Base-by-base conservation (phyloP, 1,140 invertebrate genomes). In the Rhizoglyphus robini region DNA sequence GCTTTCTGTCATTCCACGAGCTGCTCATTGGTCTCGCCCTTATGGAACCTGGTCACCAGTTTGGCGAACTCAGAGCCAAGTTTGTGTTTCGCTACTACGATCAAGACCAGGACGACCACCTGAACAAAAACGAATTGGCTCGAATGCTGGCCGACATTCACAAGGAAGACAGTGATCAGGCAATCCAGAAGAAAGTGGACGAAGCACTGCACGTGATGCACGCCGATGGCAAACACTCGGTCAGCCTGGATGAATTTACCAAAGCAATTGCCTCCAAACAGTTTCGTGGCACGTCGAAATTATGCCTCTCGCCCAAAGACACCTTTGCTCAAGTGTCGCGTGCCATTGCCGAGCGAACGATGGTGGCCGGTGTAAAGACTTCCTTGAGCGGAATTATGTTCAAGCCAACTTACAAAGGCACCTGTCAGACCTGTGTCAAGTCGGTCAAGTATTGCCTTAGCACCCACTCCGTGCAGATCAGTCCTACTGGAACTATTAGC, bases 51-150 rank as follows among this genome's bases (percentile, higher is more conserved):
- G n/a, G n/a, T n/a, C n/a, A n/a, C n/a, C n/a, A n/a, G n/a, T n/a
- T 73, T 70, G 74, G 74, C 31, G 80, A 82, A 54, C 70, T 81
- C 67, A 72, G 81, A 46, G 81, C 79, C 71, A 72, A 79, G 64
- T 82, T 80, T 65, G 81, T 82, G 36, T 82, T 81, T 66, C 73
- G 79, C 41, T 81, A 72, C 70, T 82, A n/a, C n/a, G n/a, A n/a
- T n/a, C n/a, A n/a, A n/a, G n/a, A n/a, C n/a, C n/a, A n/a, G n/a
- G n/a, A n/a, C n/a, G n/a, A n/a, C n/a, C n/a, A n/a, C n/a, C n/a
- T n/a, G n/a, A n/a, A n/a, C n/a, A n/a, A n/a, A n/a, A n/a, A n/a
- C n/a, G n/a, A n/a, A n/a, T n/a, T n/a, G n/a, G n/a, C n/a, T n/a
- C n/a, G n/a, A n/a, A 15, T 23, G 32, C 8, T 38, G 61, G 4